Evolutionary conservation across 1,140 invertebrate species (phyloP).

Genomic region (Nymphalis io): DNA sequence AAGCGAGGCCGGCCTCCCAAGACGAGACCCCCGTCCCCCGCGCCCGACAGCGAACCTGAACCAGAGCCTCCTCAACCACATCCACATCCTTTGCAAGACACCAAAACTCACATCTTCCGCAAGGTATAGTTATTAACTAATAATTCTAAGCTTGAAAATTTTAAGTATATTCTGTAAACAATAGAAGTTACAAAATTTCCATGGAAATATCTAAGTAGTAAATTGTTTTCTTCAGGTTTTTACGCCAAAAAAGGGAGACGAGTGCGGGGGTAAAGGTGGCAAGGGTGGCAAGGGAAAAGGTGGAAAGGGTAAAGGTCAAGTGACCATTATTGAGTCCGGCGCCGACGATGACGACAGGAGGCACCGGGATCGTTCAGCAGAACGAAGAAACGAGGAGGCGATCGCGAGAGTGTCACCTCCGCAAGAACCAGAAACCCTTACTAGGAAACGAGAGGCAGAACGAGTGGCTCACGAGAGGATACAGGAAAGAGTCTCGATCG

Average conservation of each 20-base stretch:
- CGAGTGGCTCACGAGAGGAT: slow-evolving; percentile 54
- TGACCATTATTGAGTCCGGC: slow-evolving; percentile 79
- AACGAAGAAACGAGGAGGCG: slow-evolving; percentile 63
- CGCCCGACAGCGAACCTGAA: slow-evolving; percentile 54
- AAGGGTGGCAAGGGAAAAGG: slow-evolving; percentile 84
- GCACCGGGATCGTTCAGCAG: slow-evolving; percentile 52
- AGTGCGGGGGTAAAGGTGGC: slow-evolving; percentile 83
- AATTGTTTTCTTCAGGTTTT: slow-evolving; percentile 56
- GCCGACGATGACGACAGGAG: slow-evolving; percentile 55
- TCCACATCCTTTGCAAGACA: slow-evolving; percentile 56
- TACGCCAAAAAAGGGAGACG: slow-evolving; percentile 79
- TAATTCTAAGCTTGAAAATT: background rate
- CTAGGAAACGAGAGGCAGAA: slow-evolving; percentile 55
- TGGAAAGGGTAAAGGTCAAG: slow-evolving; percentile 83
- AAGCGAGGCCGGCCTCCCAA: slow-evolving; percentile 64
- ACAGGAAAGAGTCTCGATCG: slow-evolving; percentile 54
- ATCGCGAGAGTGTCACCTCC: slow-evolving; percentile 67
- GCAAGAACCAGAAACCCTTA: slow-evolving; percentile 51
- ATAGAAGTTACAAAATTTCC: too few species aligned
- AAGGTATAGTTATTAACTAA: slow-evolving; percentile 44
- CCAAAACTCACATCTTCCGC: slow-evolving; percentile 68
- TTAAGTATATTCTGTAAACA: background rate
- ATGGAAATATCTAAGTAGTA: background rate
- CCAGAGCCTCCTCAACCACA: slow-evolving; percentile 52
- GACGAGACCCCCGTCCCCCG: slow-evolving; percentile 43